Conservation (phyloP, 1,140 invertebrate species). For the Caenorhabditis latens region DNA sequence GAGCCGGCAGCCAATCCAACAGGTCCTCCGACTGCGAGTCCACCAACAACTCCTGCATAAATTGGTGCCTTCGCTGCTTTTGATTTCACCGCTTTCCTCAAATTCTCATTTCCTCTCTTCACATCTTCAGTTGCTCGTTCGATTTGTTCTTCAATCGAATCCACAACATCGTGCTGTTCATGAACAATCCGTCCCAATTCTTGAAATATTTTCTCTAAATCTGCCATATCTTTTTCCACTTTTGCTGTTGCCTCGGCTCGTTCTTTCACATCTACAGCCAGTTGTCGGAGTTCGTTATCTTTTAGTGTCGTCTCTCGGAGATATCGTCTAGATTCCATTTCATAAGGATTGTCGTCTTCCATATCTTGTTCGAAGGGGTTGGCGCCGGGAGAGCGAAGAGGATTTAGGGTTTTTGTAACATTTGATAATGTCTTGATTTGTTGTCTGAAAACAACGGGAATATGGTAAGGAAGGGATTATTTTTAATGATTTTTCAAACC, state of each 20-base stretch:
- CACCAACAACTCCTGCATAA: conserved; percentile 69
- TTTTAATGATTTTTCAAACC: too few species aligned
- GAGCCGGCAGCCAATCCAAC: conserved; percentile 71
- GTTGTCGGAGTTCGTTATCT: conserved; percentile 18
- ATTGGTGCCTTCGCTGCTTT: conserved; percentile 70
- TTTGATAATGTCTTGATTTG: conserved; percentile 26
- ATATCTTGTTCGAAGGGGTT: conserved; percentile 11
- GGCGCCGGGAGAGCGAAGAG: neutral
- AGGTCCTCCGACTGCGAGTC: conserved; percentile 70
- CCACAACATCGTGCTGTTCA: conserved; percentile 71
- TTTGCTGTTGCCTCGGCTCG: conserved; percentile 68
- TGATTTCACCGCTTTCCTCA: conserved; percentile 70
- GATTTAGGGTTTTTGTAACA: conserved; percentile 27
- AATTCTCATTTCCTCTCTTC: conserved; percentile 66
- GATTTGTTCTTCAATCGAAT: conserved; percentile 72
- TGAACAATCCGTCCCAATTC: conserved; percentile 69
- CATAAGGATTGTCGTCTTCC: conserved; percentile 55
- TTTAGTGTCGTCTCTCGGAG: conserved; percentile 13
- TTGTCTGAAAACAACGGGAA: neutral
- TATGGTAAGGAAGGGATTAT: neutral
- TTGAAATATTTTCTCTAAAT: conserved; percentile 71
- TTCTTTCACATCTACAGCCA: conserved; percentile 61
- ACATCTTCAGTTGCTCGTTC: conserved; percentile 68
- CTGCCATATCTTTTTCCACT: conserved; percentile 69
- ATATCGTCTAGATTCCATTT: conserved; percentile 47